These are phyloP conservation scores for Gambelia wislizenii DNA, from an alignment of 2,797 vertebrate genomes.

Conservation along the genomic window DNA sequence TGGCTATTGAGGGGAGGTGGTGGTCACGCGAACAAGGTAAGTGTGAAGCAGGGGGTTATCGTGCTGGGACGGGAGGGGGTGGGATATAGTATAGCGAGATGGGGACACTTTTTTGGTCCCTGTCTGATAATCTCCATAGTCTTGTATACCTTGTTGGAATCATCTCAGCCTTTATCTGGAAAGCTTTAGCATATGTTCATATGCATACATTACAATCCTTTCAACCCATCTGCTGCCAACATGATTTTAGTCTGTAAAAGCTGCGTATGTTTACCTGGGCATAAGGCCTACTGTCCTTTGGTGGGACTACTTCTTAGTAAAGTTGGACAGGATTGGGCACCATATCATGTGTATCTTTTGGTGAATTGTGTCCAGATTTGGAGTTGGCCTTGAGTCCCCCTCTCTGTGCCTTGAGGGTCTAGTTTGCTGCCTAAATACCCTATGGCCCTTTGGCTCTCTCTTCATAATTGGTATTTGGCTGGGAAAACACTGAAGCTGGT, in stretches of 20 bases:
- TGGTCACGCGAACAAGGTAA: too few relatives aligned
- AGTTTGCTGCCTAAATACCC: background rate
- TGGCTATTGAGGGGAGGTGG: too few relatives aligned
- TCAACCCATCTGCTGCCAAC: background rate
- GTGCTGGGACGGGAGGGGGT: too few relatives aligned
- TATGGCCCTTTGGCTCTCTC: background rate
- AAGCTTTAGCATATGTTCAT: background rate
- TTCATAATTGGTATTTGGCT: background rate
- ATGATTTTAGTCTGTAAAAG: background rate
- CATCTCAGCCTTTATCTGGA: background rate
- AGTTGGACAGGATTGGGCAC: background rate
- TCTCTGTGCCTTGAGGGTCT: background rate
- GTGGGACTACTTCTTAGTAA: background rate
- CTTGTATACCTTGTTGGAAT: background rate
- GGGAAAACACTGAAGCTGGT: too few relatives aligned
- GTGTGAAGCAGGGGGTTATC: too few relatives aligned
- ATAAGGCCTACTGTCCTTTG: background rate
- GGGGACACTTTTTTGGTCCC: too few relatives aligned
- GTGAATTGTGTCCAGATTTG: background rate
- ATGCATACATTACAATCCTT: background rate
- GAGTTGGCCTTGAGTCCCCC: background rate
- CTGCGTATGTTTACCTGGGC: background rate
- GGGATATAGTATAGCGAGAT: too few relatives aligned
- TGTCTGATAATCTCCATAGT: too few relatives aligned
- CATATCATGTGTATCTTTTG: background rate